A percentile compares a stretch with the other conserved stretches of the same genome.
Evolutionary conservation across 2,113 vertebrate species (phyloP).

Genomic region (Tragelaphus strepsiceros): DNA sequence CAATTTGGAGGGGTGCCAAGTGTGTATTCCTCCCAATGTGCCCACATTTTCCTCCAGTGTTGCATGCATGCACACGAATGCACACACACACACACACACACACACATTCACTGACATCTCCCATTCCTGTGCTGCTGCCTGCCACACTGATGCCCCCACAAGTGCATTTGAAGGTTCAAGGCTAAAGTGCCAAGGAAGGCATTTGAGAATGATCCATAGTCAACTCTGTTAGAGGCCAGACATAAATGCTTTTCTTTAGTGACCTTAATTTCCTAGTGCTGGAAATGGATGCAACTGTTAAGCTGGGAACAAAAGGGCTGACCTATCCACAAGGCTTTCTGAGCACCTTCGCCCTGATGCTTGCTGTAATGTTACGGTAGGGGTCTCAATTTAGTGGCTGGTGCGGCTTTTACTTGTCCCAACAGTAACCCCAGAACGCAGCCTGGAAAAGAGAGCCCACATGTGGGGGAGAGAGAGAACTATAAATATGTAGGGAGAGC

Average conservation of each 20-base stretch:
- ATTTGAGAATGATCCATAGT: background rate
- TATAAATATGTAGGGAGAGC: background rate
- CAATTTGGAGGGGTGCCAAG: background rate
- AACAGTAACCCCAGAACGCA: background rate
- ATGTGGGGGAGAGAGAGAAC: no score
- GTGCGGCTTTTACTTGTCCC: rapidly evolving
- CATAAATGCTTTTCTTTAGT: background rate
- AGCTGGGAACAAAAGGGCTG: background rate
- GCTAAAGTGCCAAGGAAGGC: background rate
- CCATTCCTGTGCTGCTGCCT: background rate
- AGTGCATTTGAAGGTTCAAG: background rate
- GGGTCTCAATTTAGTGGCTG: background rate
- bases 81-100: no score
- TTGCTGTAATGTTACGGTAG: background rate
- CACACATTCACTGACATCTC: background rate
- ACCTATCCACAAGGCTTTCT: rapidly evolving
- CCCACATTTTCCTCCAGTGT: background rate
- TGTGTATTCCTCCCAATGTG: background rate
- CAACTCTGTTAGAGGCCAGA: background rate
- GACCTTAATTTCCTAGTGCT: background rate
- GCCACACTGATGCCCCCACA: background rate
- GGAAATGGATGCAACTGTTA: background rate
- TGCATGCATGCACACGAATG: rapidly evolving
- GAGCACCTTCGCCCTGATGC: background rate
- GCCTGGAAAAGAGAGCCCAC: no score